Percentiles rank a stretch among this genome's conserved stretches.
phyloP scores from a whole-genome alignment of 2,797 vertebrate species.

The Brotula barbata region DNA sequence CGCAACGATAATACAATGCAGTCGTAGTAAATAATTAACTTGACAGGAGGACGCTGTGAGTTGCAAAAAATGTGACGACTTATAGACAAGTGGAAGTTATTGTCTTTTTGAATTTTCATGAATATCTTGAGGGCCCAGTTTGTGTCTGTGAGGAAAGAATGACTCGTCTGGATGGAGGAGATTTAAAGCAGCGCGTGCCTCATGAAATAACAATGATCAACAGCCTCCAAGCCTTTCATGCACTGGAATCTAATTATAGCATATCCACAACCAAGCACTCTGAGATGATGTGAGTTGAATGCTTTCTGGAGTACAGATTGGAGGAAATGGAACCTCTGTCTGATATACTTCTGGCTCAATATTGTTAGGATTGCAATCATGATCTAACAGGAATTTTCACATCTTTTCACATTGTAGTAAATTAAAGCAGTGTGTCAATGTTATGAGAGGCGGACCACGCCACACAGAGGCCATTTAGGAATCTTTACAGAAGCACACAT shows the following conservation, averaged over 20 bases:
- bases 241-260: slow-evolving; percentile 63
- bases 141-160: slow-evolving; percentile 31
- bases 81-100: slow-evolving; percentile 21
- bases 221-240: slow-evolving; percentile 54
- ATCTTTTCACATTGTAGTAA: slow-evolving; percentile 36
- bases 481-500: neutral
- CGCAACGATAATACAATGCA: neutral
- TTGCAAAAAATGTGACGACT: slow-evolving; percentile 9
- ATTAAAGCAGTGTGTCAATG: slow-evolving; percentile 55
- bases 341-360: slow-evolving; percentile 26
- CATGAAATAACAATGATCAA: slow-evolving; percentile 67
- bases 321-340: slow-evolving; percentile 22
- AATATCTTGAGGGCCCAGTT: slow-evolving; percentile 17
- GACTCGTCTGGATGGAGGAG: slow-evolving; percentile 16
- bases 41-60: neutral
- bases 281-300: slow-evolving; percentile 46
- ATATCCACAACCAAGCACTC: slow-evolving; percentile 37
- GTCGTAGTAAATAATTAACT: neutral
- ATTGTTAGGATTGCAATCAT: slow-evolving; percentile 17
- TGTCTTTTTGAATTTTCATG: slow-evolving; percentile 31
- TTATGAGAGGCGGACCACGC: slow-evolving; percentile 6
- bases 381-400: slow-evolving; percentile 62
- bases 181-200: slow-evolving; percentile 43
- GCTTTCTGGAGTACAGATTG: slow-evolving; percentile 38
- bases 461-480: slow-evolving; percentile 23